Percentiles rank a stretch among this genome's conserved stretches.
These are phyloP conservation scores for Idaea aversata DNA, from an alignment of 2,888 invertebrate genomes.

Conservation along the genomic window DNA sequence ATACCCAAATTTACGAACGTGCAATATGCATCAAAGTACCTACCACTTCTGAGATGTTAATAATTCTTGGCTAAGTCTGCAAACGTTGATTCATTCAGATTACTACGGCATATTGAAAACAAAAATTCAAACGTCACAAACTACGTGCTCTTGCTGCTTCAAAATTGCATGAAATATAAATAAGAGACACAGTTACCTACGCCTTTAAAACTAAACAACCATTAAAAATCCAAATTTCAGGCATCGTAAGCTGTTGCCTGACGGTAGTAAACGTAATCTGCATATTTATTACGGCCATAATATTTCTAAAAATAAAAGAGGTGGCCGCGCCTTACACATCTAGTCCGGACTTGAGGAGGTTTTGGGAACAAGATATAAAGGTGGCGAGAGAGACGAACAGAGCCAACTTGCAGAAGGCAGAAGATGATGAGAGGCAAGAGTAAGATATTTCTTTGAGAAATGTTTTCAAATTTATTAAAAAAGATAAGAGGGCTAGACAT, in stretches of 20 bases:
- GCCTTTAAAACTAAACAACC: not conserved
- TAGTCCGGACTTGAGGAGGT: constrained; percentile 85
- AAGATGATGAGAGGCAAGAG: constrained; percentile 73
- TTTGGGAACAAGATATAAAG: constrained; percentile 90
- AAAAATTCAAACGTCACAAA: not conserved
- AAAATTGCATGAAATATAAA: too few relatives aligned
- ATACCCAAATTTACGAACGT: not conserved
- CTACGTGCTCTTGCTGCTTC: too few relatives aligned
- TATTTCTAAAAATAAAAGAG: constrained; percentile 91
- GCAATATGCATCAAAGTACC: not conserved
- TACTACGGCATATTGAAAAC: not conserved
- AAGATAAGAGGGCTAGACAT: too few relatives aligned
- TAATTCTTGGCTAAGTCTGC: not conserved
- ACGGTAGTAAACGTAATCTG: constrained; percentile 91
- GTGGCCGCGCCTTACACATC: constrained; percentile 90
- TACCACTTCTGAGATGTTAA: not conserved
- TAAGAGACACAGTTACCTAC: too few relatives aligned
- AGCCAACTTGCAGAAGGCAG: constrained; percentile 80
- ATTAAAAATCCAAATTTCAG: constrained; percentile 36
- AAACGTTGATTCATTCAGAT: not conserved
- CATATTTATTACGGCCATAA: constrained; percentile 89
- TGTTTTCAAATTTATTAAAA: not conserved
- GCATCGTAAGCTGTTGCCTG: constrained; percentile 88
- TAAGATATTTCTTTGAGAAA: constrained; percentile 34
- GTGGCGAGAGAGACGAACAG: constrained; percentile 85